phyloP scores from a whole-genome alignment of 23 tunicate genomes.

The Phallusia fumigata region DNA sequence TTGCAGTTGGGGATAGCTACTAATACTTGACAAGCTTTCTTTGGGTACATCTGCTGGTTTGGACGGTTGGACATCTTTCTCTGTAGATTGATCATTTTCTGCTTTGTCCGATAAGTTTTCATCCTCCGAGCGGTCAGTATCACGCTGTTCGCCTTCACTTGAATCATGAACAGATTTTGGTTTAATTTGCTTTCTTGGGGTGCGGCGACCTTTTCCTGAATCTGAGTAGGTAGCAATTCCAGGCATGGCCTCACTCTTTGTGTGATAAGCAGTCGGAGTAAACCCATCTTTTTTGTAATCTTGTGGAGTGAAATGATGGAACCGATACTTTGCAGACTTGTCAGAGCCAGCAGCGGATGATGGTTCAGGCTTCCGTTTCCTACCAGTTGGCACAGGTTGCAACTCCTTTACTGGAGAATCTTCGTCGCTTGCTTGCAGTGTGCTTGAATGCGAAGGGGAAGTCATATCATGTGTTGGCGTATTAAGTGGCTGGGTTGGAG shows the following conservation, averaged over 20 bases:
- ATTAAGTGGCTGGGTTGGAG: slow-evolving; percentile 55
- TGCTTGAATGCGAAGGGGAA: slow-evolving; percentile 11
- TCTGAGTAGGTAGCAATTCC: slow-evolving; percentile 15
- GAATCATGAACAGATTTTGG: slow-evolving; percentile 28
- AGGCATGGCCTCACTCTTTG: slow-evolving; percentile 58
- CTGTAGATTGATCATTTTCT: slow-evolving; percentile 6
- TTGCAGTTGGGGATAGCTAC: neutral
- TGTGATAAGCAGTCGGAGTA: slow-evolving; percentile 49
- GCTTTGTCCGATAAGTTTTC: neutral
- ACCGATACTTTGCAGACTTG: slow-evolving; percentile 21
- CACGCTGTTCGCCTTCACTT: slow-evolving; percentile 11
- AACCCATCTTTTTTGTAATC: slow-evolving; percentile 45
- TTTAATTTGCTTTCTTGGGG: slow-evolving; percentile 48
- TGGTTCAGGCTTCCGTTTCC: slow-evolving; percentile 30
- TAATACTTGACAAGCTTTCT: neutral
- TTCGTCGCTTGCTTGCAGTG: neutral
- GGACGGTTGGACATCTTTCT: neutral
- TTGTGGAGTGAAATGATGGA: slow-evolving; percentile 52
- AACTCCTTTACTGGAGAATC: slow-evolving; percentile 40
- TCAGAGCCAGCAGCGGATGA: neutral
- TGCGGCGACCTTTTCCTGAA: slow-evolving; percentile 34
- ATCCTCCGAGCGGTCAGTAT: neutral
- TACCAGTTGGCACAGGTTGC: slow-evolving; percentile 47
- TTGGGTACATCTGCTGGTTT: neutral
- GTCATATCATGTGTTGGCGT: slow-evolving; percentile 44